Percentiles rank a stretch among this genome's conserved stretches.
Conservation (phyloP, 2,113 vertebrate genomes). For the Sturnira hondurensis region DNA sequence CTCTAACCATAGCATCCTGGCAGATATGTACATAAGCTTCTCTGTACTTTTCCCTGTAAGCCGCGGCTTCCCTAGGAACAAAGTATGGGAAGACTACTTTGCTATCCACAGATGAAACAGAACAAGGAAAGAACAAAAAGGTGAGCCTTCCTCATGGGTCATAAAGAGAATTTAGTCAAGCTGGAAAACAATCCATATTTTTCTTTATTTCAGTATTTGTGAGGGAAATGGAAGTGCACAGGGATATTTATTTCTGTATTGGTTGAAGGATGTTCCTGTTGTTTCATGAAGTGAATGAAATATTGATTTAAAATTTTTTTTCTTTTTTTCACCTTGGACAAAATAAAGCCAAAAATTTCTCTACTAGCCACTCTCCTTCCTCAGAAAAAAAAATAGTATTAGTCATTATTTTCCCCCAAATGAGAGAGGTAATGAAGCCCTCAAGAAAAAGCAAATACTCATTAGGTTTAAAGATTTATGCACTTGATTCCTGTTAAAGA, state of each 20-base stretch:
- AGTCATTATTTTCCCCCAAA: neutral
- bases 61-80: neutral
- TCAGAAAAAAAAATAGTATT: neutral
- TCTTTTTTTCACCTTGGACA: neutral
- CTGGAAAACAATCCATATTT: neutral
- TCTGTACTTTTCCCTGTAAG: neutral
- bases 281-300: neutral
- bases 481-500: neutral
- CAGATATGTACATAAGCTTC: neutral
- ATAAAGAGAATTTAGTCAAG: neutral
- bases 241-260: neutral
- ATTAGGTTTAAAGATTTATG: neutral
- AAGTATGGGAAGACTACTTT: neutral
- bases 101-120: neutral
- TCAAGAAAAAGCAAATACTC: neutral
- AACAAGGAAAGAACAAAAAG: neutral
- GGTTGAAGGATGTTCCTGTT: neutral
- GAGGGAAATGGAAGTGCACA: neutral
- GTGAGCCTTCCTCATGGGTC: neutral
- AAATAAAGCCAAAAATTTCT: slow-evolving; percentile 34
- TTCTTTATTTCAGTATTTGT: neutral
- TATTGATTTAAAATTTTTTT: slow-evolving; percentile 18
- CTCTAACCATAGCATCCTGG: neutral
- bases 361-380: neutral
- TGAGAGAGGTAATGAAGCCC: neutral